Base-by-base conservation (phyloP, 2,113 vertebrate genomes). In the Sciurus niger region DNA sequence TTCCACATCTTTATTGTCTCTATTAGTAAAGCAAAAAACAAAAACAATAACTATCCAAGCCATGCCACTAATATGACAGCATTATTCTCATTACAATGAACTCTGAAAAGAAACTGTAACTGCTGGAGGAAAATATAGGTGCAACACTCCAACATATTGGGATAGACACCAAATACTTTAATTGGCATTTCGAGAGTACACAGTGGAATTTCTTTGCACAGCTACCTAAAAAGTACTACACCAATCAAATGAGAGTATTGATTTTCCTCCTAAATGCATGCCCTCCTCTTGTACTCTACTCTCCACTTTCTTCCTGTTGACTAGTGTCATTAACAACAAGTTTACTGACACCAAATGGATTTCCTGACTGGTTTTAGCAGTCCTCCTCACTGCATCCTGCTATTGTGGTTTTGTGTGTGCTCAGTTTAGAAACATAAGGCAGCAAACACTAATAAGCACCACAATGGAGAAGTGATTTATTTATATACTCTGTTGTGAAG, bases 241-340 rank as follows among this genome's bases (percentile, higher is more conserved):
- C 76, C 40, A 55, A 87, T 73, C 84, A 92, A 90, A 70, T 18
- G 51, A 1, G 8, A 76, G 16, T 60, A 95, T 72, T 65, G 80
- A 94, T 78, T 95, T 86, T 84, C 34, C 51, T n/a, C 65, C 22
- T 82, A 70, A 90, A 91, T 37, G 74, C 46, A 70, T 4, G 32
- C 20, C 28, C 12, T 12, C 18, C 34, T 77, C 58, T 94, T 51
- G n/a, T 4, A 14, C 16, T 46, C 30, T 80, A 14, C 16, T 46
- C 30, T 80, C 58, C 77, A 58, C 30, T 43, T 89, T 89, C 91
- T 95, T 94, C 88, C 96, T 90, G 43, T 87, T 79, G 37, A 60
- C 65, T 78, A 55, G 68, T 40, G 25, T 51, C 80, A 80, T 96
- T 92, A 95, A 20, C 85, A 89, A 43, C 14, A 73, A 14, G 32